These are phyloP conservation scores for Podarcis raffonei DNA, from an alignment of 2,113 vertebrate species.

Conservation along the genomic window DNA sequence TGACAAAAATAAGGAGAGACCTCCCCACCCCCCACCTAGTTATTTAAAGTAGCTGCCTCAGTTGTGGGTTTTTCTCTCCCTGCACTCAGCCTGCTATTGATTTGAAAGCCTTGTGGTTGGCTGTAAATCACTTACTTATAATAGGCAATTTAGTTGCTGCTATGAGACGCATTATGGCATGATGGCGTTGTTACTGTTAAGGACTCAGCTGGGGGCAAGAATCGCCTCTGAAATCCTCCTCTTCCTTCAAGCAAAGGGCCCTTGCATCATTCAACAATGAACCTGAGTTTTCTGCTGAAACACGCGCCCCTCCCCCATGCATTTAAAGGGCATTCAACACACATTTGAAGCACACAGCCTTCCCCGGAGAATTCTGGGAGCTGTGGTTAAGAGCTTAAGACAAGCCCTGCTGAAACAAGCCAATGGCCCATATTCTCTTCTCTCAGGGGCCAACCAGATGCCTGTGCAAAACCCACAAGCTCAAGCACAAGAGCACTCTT, in stretches of 20 bases:
- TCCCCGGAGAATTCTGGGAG: too few relatives aligned
- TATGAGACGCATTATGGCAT: background rate
- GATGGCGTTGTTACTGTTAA: background rate
- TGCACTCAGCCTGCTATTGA: constrained; percentile 25
- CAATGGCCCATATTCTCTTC: too few relatives aligned
- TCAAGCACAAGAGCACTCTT: too few relatives aligned
- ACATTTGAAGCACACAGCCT: too few relatives aligned
- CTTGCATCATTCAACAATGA: background rate
- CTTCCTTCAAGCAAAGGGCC: background rate
- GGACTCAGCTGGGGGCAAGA: background rate
- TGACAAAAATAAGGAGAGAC: constrained; percentile 15
- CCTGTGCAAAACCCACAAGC: too few relatives aligned
- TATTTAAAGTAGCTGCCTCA: constrained; percentile 50
- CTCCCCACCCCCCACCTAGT: background rate
- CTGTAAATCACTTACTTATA: constrained; percentile 17
- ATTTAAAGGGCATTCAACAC: too few relatives aligned
- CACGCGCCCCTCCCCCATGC: too few relatives aligned
- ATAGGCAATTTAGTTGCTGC: background rate
- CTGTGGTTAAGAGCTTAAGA: too few relatives aligned
- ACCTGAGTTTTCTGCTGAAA: background rate
- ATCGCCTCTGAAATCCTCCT: background rate
- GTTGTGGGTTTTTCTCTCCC: background rate
- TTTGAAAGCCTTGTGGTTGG: constrained; percentile 9
- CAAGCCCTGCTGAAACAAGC: too few relatives aligned
- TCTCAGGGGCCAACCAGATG: too few relatives aligned